phyloP scores from a whole-genome alignment of 2,113 vertebrate species.

The Caracal caracal region DNA sequence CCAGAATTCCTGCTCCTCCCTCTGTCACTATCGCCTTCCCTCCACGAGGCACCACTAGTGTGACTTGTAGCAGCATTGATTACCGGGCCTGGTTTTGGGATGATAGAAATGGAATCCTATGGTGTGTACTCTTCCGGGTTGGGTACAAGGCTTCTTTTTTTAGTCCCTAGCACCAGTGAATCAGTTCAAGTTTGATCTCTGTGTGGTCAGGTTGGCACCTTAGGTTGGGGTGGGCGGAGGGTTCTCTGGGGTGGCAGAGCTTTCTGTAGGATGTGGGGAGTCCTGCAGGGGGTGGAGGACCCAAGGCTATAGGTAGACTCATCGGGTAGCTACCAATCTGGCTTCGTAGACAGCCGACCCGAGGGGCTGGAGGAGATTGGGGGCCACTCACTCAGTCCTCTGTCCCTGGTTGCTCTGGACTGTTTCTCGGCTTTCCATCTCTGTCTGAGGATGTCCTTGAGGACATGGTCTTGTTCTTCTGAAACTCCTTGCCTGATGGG shows the following conservation, averaged over 20 bases:
- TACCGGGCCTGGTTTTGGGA: not conserved
- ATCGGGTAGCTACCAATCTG: not conserved
- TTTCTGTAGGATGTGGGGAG: too few relatives aligned
- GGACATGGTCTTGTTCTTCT: not conserved
- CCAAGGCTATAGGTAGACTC: not conserved
- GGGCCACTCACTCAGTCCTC: not conserved
- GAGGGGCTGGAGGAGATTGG: not conserved
- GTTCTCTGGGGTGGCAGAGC: not conserved
- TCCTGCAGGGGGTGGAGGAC: not conserved
- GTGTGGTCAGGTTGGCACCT: not conserved
- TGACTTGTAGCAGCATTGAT: not conserved
- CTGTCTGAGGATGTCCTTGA: not conserved
- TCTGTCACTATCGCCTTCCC: not conserved
- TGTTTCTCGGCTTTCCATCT: not conserved
- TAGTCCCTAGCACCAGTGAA: not conserved
- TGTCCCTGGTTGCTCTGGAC: not conserved
- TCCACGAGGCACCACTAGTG: not conserved
- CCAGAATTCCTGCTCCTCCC: not conserved
- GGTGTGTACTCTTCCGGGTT: not conserved
- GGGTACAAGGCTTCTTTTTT: not conserved
- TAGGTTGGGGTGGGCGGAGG: not conserved
- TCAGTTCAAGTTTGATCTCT: not conserved
- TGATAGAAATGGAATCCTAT: not conserved
- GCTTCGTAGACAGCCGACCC: not conserved
- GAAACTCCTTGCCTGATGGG: not conserved